Evolutionary conservation across 2,113 vertebrate genomes (phyloP), one percentile per base, ranked within the genome.

Genomic region (Xenopus tropicalis): DNA sequence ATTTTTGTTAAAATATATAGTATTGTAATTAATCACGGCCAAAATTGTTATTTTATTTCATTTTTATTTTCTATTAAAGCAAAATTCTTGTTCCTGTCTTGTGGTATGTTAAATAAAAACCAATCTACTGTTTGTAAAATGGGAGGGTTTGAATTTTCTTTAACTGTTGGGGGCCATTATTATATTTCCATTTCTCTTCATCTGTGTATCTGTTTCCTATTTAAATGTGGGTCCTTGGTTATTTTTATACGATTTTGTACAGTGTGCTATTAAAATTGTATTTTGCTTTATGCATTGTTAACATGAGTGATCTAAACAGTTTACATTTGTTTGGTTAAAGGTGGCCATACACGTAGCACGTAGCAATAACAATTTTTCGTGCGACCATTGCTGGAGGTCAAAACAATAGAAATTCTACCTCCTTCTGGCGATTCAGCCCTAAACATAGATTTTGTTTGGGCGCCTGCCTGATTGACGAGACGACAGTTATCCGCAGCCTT

Each of bases 31-130:
- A 90, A 90, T 92, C 90, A 71, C 86, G 88, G 86, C 86, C 87
- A 89, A 91, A 90, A 87, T 83, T 91, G 89, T 88, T 88, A 88
- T 91, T 87, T 86, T 86, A 82, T 91, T 90, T 92, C 89, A 90
- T 59, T 37, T 37, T 37, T 58, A 10, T 59, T 91, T 91, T 91
- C 85, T 89, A 89, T 91, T 91, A 91, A 91, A 92, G 87, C 86
- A 87, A 86, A 84, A 86, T 91, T 82, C 83, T 86, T 86, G 29
- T 37, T 37, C 29, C 29, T 82, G 83, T 89, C 83, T 91, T 82
- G 82, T 85, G 83, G 82, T 87, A 79, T 78, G 84, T 83, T 54
- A 9, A 24, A 25, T 23, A 20, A 24, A 54, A 54, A 54, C 29
- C n/a, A 54, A 54, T 48, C 11, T 48, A 48, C 1, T 54, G 52